Conservation (phyloP, 2,888 invertebrate genomes). For the Hydrotaea diabolus region DNA sequence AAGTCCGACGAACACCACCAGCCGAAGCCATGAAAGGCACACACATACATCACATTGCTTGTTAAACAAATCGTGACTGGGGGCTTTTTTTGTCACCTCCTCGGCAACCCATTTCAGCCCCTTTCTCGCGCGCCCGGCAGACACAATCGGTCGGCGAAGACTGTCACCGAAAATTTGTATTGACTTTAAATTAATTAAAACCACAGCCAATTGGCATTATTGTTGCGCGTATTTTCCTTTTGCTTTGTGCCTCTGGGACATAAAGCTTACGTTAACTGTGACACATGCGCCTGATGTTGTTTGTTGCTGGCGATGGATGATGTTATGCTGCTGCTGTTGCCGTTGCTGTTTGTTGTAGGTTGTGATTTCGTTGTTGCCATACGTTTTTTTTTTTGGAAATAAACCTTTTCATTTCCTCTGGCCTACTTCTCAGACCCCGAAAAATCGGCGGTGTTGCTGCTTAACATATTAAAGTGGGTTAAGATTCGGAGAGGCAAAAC, state of each 20-base stretch:
- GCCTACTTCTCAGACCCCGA: conserved; percentile 57
- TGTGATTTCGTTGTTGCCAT: not conserved
- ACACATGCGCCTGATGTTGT: conserved; percentile 45
- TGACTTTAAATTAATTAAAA: conserved; percentile 68
- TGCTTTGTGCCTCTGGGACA: conserved; percentile 37
- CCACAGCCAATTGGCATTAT: conserved; percentile 67
- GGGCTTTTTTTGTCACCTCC: conserved; percentile 53
- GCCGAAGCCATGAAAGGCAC: conserved; percentile 50
- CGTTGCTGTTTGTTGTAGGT: conserved; percentile 20
- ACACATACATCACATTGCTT: conserved; percentile 65
- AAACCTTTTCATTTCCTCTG: conserved; percentile 60
- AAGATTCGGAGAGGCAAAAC: conserved; percentile 43
- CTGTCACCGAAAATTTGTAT: conserved; percentile 68
- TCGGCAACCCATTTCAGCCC: not conserved
- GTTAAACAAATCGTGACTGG: conserved; percentile 67
- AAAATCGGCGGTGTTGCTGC: conserved; percentile 24
- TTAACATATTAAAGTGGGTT: conserved; percentile 59
- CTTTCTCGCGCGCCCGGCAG: not conserved
- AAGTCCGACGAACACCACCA: not conserved
- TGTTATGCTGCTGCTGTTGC: conserved; percentile 22
- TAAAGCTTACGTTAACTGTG: conserved; percentile 62
- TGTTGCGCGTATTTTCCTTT: conserved; percentile 40
- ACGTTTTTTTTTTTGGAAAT: conserved; percentile 35
- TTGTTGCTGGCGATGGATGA: conserved; percentile 19
- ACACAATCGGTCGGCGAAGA: not conserved